A percentile compares a stretch with the other conserved stretches of the same genome.
These are phyloP conservation scores for Philereme transversata DNA, from an alignment of 2,888 invertebrate species.

Conservation along the genomic window DNA sequence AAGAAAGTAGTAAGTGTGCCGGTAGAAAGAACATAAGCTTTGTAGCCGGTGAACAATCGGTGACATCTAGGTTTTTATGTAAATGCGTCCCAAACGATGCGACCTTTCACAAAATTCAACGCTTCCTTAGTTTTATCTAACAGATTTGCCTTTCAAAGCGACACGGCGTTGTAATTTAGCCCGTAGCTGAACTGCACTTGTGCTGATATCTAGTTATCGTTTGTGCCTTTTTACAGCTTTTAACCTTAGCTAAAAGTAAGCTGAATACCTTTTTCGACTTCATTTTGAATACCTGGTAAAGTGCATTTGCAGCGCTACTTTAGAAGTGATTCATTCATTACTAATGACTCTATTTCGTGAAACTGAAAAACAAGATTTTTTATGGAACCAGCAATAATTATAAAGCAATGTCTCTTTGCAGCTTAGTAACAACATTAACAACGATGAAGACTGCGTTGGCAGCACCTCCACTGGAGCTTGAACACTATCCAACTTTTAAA, in stretches of 20 bases:
- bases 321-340: background rate
- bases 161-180: conserved; percentile 36
- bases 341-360: background rate
- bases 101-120: conserved; percentile 68
- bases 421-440: conserved; percentile 45
- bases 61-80: conserved; percentile 6
- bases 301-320: conserved; percentile 11
- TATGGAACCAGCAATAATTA: background rate
- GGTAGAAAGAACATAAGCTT: too few species aligned
- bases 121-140: conserved; percentile 61
- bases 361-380: background rate
- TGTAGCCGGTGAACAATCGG: background rate
- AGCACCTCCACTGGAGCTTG: conserved; percentile 56
- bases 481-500: conserved; percentile 74
- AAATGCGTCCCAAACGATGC: conserved; percentile 49
- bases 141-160: conserved; percentile 58
- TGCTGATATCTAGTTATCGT: conserved; percentile 52
- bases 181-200: conserved; percentile 39
- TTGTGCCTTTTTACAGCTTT: conserved; percentile 41
- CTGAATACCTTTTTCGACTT: conserved; percentile 21
- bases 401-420: conserved; percentile 2
- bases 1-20: too few species aligned
- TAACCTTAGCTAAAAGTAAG: conserved; percentile 18
- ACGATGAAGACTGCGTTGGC: conserved; percentile 61
- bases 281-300: conserved; percentile 20